Conservation (phyloP, 2,888 invertebrate genomes). For the Ennomos fuscantarius region DNA sequence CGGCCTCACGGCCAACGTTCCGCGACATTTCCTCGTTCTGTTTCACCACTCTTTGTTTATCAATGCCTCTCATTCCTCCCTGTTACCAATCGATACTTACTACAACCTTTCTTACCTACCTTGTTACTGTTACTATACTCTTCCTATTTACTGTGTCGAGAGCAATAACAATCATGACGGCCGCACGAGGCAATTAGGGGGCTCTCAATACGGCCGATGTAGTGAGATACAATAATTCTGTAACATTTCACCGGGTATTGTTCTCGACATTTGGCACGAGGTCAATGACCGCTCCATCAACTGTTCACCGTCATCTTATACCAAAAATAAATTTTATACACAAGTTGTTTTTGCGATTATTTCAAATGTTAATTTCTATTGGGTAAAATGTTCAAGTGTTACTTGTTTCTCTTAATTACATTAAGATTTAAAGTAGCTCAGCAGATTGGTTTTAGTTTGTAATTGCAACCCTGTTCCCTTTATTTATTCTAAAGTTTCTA, state of each 20-base stretch:
- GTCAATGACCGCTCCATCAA: constrained; percentile 72
- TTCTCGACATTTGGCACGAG: constrained; percentile 76
- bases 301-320: constrained; percentile 63
- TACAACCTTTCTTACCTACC: constrained; percentile 32
- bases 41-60: constrained; percentile 52
- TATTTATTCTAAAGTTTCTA: too few species aligned
- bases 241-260: constrained; percentile 71
- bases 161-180: constrained; percentile 32
- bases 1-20: constrained; percentile 59
- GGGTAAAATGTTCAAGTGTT: constrained; percentile 14
- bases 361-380: constrained; percentile 13
- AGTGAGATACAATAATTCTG: constrained; percentile 50
- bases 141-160: constrained; percentile 30
- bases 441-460: background rate
- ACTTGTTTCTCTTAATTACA: background rate
- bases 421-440: background rate
- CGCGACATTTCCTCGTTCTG: constrained; percentile 59
- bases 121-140: constrained; percentile 23
- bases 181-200: constrained; percentile 43
- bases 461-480: too few species aligned
- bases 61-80: constrained; percentile 44
- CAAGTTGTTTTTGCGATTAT: constrained; percentile 34
- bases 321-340: constrained; percentile 54
- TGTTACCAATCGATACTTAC: constrained; percentile 38
- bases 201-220: constrained; percentile 41